Base-by-base conservation (phyloP, 2,797 vertebrate genomes). In the Neosalanx taihuensis region DNA sequence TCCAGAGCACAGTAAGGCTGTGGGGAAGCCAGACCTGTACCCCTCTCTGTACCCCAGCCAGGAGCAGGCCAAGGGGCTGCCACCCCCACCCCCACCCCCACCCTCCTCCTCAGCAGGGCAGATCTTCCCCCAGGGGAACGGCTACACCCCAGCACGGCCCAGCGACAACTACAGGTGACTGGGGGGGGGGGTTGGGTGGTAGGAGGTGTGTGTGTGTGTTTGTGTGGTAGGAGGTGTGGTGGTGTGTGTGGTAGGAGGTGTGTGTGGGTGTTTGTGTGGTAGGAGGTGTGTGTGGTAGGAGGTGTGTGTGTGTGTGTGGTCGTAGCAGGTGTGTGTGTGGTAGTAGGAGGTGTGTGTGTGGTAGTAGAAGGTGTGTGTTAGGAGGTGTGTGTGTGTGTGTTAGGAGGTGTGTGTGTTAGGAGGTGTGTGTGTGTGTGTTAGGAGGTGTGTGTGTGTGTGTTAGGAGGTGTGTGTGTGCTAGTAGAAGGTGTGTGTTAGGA, bases 101-200 rank as follows among this genome's bases (percentile, higher is more conserved):
- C n/a, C n/a, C n/a, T n/a, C n/a, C 71, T 88, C 95, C 1, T 41
- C 37, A 12, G 79, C 91, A 66, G 87, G 86, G 82, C 94, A 95
- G 80, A 93, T 96, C 65, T 99, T 96, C 29, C 76, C 92, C 1
- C 92, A 93, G 85, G 91, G 92, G 68, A 94, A 75, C 83, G 89
- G 91, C 71, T 98, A 95, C 86, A 83, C 92, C 41, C 82, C 90
- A 0, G 75, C 88, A 23, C 92, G 91, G 10, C 77, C 95, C 0
- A 80, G 77, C 0, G 95, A 98, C 74, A 86, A 79, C 69, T 99
- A 97, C 92, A 96, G 96, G 97, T 98, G 86, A 78, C 80, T 18
- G 37, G 18, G 5, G 53, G 26, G 60, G 62, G 15, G 61, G 41
- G 30, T 69, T n/a, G 0, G 30, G 20, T 12, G 17, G 46, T 29